A percentile compares a stretch with the other conserved stretches of the same genome.
These are phyloP conservation scores for Marasmarcha lunaedactyla DNA, from an alignment of 2,888 invertebrate species.

Conservation along the genomic window DNA sequence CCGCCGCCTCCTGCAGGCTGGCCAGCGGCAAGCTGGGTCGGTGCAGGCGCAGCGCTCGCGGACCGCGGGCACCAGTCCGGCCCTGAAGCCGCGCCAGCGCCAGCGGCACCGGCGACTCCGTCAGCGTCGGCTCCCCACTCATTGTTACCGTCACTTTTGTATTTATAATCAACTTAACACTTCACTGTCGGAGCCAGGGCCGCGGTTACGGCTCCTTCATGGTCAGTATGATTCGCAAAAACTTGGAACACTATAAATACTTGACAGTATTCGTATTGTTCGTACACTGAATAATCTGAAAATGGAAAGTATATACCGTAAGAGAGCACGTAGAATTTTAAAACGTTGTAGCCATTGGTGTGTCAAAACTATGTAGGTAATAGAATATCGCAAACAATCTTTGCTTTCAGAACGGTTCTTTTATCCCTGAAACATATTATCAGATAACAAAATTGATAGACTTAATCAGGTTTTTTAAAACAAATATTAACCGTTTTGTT, in stretches of 20 bases:
- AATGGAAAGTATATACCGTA: conserved; percentile 1
- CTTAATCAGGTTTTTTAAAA: too few relatives aligned
- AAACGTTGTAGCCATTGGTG: conserved; percentile 19
- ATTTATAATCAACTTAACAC: conserved; percentile 19
- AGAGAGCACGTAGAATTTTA: conserved; percentile 5
- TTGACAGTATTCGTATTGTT: conserved; percentile 20
- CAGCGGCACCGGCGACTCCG: conserved; percentile 61
- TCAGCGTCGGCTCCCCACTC: conserved; percentile 57
- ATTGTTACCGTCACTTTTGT: conserved; percentile 25
- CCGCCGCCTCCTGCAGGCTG: conserved; percentile 53
- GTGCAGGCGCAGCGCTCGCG: conserved; percentile 42
- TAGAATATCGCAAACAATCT: too few relatives aligned
- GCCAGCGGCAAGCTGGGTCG: conserved; percentile 57
- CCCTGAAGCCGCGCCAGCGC: conserved; percentile 52
- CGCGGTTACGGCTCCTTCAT: conserved; percentile 42
- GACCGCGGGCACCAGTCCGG: conserved; percentile 35
- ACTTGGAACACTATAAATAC: conserved; percentile 23
- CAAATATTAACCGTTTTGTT: too few relatives aligned
- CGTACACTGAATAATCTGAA: conserved; percentile 10
- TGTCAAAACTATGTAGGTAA: conserved; percentile 18
- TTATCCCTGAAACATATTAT: too few relatives aligned
- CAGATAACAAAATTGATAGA: too few relatives aligned
- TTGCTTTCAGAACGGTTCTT: too few relatives aligned
- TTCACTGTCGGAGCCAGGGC: conserved; percentile 22
- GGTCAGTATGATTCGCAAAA: conserved; percentile 25